Conservation (phyloP, 2,113 vertebrate species). For the Anolis carolinensis region DNA sequence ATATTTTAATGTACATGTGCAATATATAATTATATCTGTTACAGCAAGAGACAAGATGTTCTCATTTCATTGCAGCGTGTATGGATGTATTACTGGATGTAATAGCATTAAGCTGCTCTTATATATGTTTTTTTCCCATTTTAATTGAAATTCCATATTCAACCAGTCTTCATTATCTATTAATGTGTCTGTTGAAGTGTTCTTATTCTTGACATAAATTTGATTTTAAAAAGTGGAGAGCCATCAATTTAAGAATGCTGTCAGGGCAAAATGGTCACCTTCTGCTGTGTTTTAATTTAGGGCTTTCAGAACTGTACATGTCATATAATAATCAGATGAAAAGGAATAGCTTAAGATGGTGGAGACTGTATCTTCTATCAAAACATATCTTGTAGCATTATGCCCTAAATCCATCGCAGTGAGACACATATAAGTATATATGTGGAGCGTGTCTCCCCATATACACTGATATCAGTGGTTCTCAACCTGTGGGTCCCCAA, state of each 20-base stretch:
- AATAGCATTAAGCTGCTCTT: constrained; percentile 34
- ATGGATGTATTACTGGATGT: not conserved
- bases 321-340: constrained; percentile 32
- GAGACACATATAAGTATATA: no score
- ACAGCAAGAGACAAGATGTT: constrained; percentile 8
- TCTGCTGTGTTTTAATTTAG: constrained; percentile 51
- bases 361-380: not conserved
- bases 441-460: no score
- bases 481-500: no score
- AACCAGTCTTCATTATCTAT: constrained; percentile 38
- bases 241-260: constrained; percentile 59
- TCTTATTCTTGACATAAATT: constrained; percentile 66
- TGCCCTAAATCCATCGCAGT: not conserved
- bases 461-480: no score
- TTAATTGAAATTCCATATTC: constrained; percentile 43
- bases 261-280: constrained; percentile 45
- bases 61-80: not conserved
- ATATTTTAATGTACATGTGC: constrained; percentile 12
- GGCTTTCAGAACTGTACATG: constrained; percentile 41
- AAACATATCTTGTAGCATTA: not conserved
- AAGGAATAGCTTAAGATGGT: constrained; percentile 10
- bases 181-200: constrained; percentile 59
- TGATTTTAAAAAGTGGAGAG: constrained; percentile 53
- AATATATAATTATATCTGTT: constrained; percentile 32
- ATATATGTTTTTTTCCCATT: constrained; percentile 43